A percentile compares a stretch with the other conserved stretches of the same genome.
These are phyloP conservation scores for Phocoena phocoena DNA, from an alignment of 2,113 vertebrate species.

Conservation along the genomic window DNA sequence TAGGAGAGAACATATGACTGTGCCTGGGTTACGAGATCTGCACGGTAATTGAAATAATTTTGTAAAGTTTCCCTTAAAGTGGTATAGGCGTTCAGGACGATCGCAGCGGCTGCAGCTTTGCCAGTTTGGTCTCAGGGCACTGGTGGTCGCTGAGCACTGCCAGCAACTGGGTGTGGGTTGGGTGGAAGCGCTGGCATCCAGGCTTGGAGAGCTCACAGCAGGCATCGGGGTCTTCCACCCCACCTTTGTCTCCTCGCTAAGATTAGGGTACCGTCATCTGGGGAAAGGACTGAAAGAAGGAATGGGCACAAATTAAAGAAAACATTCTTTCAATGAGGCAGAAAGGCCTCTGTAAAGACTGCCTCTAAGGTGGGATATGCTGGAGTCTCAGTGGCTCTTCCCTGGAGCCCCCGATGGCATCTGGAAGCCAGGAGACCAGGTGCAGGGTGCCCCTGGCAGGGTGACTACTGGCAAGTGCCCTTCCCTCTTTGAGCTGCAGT, in stretches of 20 bases:
- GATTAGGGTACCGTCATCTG: too few species aligned
- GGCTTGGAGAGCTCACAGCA: neutral
- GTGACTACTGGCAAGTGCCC: neutral
- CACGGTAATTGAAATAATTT: neutral
- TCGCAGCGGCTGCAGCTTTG: neutral
- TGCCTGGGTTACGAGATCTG: neutral
- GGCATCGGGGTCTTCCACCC: neutral
- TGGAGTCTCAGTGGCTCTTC: neutral
- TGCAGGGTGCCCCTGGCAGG: neutral
- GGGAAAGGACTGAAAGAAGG: neutral
- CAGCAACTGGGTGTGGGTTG: neutral
- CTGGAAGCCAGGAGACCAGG: neutral
- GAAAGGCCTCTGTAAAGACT: neutral
- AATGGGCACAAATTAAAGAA: neutral
- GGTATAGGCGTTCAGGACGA: neutral
- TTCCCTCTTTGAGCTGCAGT: neutral
- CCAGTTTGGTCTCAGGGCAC: fast-evolving
- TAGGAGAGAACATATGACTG: neutral
- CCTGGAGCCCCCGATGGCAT: neutral
- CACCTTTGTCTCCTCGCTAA: neutral
- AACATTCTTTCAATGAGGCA: neutral
- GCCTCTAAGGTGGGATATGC: neutral
- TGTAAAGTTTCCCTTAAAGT: neutral
- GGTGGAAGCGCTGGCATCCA: neutral
- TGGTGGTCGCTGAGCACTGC: neutral